phyloP scores from a whole-genome alignment of 2,797 vertebrate genomes.

The Gallinago nigripennis region DNA sequence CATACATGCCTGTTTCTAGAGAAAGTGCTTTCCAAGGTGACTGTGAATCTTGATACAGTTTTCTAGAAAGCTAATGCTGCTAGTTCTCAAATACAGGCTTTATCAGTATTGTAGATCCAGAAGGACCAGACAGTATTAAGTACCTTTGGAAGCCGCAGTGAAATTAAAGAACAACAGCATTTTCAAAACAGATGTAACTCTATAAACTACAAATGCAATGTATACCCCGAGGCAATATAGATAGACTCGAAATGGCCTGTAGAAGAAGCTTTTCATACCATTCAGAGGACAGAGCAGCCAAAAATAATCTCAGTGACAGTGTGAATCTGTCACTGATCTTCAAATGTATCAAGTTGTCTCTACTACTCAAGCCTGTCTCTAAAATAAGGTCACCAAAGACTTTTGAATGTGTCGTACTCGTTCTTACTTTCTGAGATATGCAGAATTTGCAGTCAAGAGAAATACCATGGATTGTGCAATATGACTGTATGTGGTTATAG shows the following conservation, averaged over 20 bases:
- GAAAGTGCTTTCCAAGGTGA: neutral
- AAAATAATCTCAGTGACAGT: slow-evolving; percentile 32
- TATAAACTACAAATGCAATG: neutral
- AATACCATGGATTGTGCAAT: neutral
- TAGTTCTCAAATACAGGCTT: neutral
- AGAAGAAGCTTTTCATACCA: neutral
- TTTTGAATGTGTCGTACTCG: neutral
- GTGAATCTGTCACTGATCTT: slow-evolving; percentile 22
- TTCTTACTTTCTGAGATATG: neutral
- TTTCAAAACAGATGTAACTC: slow-evolving; percentile 12
- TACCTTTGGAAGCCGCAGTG: neutral
- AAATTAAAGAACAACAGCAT: neutral
- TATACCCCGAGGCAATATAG: neutral
- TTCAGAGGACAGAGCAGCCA: neutral
- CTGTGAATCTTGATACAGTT: neutral
- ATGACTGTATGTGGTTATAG: neutral
- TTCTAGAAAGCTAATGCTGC: neutral
- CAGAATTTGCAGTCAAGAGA: neutral
- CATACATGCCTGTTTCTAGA: neutral
- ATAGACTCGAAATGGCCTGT: neutral
- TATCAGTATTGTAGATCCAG: neutral
- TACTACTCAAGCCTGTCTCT: neutral
- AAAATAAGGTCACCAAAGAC: neutral
- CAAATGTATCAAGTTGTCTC: neutral
- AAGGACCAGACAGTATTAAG: neutral